These are phyloP conservation scores for Odontesthes bonariensis DNA, from an alignment of 2,113 vertebrate species.

Conservation along the genomic window DNA sequence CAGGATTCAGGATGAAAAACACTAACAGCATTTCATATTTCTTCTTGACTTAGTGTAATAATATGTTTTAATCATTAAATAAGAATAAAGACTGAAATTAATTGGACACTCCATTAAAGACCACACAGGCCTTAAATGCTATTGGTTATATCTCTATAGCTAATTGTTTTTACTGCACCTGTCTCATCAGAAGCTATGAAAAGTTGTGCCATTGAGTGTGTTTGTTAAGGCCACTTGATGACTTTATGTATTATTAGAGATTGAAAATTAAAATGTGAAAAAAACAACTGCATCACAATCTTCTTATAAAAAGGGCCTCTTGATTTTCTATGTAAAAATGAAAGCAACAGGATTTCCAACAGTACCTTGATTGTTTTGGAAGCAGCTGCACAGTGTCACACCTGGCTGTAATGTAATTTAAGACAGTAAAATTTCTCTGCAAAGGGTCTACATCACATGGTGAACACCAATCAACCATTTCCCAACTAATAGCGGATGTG, in stretches of 20 bases:
- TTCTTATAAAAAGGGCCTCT: no score
- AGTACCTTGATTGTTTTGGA: constrained; percentile 1
- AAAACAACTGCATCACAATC: not conserved
- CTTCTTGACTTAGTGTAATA: not conserved
- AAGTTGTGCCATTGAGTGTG: not conserved
- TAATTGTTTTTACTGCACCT: not conserved
- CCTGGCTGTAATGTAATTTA: not conserved
- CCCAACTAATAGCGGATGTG: not conserved
- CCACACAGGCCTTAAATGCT: not conserved
- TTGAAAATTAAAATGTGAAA: not conserved
- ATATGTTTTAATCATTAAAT: not conserved
- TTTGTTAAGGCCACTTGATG: not conserved
- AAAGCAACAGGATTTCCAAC: not conserved
- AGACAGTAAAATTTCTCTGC: no score
- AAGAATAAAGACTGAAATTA: not conserved
- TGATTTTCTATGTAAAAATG: not conserved
- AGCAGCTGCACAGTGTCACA: constrained; percentile 14
- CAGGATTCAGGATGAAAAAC: not conserved
- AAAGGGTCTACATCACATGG: not conserved
- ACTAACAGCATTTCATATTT: not conserved
- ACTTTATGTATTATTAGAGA: not conserved
- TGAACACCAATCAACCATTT: not conserved
- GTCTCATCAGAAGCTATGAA: not conserved
- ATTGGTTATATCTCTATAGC: not conserved
- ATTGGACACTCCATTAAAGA: not conserved